phyloP scores from a whole-genome alignment of 2,888 invertebrate genomes.

The Sphecodes monilicornis region DNA sequence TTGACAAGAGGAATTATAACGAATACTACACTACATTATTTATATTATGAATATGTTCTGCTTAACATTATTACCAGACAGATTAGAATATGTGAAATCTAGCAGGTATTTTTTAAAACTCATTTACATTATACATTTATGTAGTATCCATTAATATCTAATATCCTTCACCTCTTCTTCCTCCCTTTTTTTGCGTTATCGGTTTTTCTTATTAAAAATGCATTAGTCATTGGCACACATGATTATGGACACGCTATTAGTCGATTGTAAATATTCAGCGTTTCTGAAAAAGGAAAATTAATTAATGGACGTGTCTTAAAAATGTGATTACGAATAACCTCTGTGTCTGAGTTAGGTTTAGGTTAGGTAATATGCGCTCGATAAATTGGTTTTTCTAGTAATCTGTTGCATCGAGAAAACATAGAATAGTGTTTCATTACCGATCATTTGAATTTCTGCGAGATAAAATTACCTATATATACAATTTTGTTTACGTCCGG shows the following conservation, averaged over 20 bases:
- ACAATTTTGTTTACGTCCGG: neutral
- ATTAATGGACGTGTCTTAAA: neutral
- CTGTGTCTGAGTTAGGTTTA: neutral
- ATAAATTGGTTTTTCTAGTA: neutral
- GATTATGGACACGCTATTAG: neutral
- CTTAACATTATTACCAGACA: neutral
- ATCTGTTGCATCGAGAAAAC: neutral
- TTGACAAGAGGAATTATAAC: too few species aligned
- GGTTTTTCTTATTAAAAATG: neutral
- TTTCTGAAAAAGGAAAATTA: neutral
- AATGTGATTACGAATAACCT: neutral
- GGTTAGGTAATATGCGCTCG: neutral
- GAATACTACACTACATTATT: too few species aligned
- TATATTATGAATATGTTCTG: too few species aligned
- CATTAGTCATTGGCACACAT: neutral
- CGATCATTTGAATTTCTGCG: neutral
- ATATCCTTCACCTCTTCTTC: neutral
- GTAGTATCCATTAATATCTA: neutral
- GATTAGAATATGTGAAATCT: neutral
- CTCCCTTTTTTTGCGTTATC: neutral
- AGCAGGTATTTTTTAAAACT: neutral
- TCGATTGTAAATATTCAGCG: neutral
- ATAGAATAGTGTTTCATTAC: neutral
- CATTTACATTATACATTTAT: neutral
- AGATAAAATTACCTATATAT: neutral